phyloP scores from a whole-genome alignment of 2,113 vertebrate species.

The Platycercus adscitus region DNA sequence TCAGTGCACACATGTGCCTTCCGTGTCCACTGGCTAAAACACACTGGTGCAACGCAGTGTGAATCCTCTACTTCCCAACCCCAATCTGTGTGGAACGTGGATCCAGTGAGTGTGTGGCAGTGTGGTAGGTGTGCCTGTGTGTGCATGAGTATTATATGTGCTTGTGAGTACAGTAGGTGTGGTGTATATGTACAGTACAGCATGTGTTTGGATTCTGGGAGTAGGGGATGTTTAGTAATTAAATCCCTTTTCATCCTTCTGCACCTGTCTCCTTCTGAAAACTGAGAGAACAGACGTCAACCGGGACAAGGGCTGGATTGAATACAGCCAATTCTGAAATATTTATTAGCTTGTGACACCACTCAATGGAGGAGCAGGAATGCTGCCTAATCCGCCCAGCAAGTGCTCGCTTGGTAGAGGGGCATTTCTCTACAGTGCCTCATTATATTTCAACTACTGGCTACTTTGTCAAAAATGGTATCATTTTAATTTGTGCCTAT shows the following conservation, averaged over 20 bases:
- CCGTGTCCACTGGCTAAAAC: background rate
- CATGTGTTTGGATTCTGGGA: constrained; percentile 87
- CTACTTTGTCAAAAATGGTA: constrained; percentile 72
- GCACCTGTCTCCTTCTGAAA: constrained; percentile 96
- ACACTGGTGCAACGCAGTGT: background rate
- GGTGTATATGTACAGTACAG: constrained; percentile 71
- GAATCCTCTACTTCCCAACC: background rate
- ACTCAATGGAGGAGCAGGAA: constrained; percentile 83
- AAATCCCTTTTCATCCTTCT: constrained; percentile 95
- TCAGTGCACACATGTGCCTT: background rate
- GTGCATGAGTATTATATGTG: constrained; percentile 43
- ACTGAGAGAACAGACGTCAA: constrained; percentile 92
- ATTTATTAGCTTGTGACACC: constrained; percentile 96
- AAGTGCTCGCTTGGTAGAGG: constrained; percentile 76
- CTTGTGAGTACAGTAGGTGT: constrained; percentile 61
- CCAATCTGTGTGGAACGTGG: background rate
- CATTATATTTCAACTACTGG: constrained; percentile 78
- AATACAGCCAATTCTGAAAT: constrained; percentile 97
- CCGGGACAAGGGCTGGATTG: constrained; percentile 86
- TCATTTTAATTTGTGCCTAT: constrained; percentile 66
- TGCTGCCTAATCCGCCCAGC: constrained; percentile 86
- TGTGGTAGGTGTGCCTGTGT: background rate
- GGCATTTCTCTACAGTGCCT: constrained; percentile 77
- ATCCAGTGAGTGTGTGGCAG: background rate
- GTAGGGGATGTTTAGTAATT: constrained; percentile 94